These are phyloP conservation scores for Lacerta agilis DNA, from an alignment of 2,797 vertebrate genomes.

Conservation along the genomic window DNA sequence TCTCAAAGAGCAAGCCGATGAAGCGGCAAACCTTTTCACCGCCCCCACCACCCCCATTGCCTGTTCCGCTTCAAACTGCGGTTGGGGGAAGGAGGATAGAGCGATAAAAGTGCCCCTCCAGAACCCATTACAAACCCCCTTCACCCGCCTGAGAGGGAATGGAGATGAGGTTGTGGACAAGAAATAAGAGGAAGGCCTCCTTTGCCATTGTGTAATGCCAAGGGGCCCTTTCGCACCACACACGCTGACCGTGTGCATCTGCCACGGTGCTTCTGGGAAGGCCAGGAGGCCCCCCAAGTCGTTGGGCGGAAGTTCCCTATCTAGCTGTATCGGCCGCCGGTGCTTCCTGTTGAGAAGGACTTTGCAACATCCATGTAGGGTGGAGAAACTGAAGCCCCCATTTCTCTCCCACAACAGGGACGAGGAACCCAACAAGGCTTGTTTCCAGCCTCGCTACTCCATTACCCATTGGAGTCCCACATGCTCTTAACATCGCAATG, in stretches of 20 bases:
- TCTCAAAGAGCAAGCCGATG: background rate
- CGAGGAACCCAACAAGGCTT: background rate
- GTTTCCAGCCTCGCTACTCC: background rate
- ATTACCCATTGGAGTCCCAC: background rate
- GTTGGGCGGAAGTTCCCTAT: constrained; percentile 25
- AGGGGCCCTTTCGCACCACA: constrained; percentile 7
- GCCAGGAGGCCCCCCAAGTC: background rate
- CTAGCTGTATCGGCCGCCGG: background rate
- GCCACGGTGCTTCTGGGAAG: constrained; percentile 22
- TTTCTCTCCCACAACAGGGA: background rate
- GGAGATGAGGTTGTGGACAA: background rate
- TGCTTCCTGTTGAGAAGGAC: background rate
- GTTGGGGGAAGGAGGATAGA: no score
- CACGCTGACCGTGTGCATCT: background rate
- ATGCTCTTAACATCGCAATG: background rate
- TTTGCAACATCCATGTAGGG: background rate
- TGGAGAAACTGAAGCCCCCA: constrained; percentile 15
- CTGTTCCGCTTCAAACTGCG: background rate
- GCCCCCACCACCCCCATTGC: background rate
- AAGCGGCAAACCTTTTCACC: background rate
- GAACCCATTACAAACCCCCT: background rate
- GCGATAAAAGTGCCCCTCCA: background rate
- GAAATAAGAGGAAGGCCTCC: constrained; percentile 12
- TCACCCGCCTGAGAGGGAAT: background rate
- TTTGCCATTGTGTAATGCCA: background rate